phyloP scores from a whole-genome alignment of 1,140 invertebrate species.

The Battus philenor region DNA sequence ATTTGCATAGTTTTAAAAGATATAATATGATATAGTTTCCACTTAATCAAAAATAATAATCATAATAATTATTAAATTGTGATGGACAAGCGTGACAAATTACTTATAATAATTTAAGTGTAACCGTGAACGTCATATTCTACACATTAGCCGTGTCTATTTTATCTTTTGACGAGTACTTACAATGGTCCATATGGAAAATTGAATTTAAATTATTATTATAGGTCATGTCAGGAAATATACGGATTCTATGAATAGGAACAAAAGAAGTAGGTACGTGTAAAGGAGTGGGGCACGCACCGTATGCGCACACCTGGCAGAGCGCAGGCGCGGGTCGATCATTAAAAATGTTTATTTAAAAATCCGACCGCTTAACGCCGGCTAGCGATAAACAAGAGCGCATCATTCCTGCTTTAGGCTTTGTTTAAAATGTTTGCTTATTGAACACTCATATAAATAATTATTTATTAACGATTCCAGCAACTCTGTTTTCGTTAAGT shows the following conservation, averaged over 20 bases:
- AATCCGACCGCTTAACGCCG: conserved; percentile 70
- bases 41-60: too few species aligned
- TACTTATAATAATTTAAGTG: too few species aligned
- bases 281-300: conserved; percentile 35
- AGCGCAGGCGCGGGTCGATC: conserved; percentile 59
- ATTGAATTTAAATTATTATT: conserved; percentile 44
- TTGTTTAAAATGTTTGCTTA: conserved; percentile 1
- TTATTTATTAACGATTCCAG: conserved; percentile 8
- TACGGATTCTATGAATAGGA: conserved; percentile 54
- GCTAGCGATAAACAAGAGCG: conserved; percentile 33
- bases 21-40: too few species aligned
- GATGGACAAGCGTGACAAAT: too few species aligned
- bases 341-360: conserved; percentile 76
- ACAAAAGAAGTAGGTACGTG: conserved; percentile 58
- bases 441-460: not conserved
- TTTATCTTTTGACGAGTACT: too few species aligned
- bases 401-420: conserved; percentile 24
- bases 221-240: conserved; percentile 46
- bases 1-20: too few species aligned
- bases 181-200: conserved; percentile 25
- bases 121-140: too few species aligned
- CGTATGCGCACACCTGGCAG: conserved; percentile 68
- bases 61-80: too few species aligned
- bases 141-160: too few species aligned
- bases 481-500: conserved; percentile 1